Base-by-base conservation (phyloP, 2,888 invertebrate species). In the Matsumyia berberina region DNA sequence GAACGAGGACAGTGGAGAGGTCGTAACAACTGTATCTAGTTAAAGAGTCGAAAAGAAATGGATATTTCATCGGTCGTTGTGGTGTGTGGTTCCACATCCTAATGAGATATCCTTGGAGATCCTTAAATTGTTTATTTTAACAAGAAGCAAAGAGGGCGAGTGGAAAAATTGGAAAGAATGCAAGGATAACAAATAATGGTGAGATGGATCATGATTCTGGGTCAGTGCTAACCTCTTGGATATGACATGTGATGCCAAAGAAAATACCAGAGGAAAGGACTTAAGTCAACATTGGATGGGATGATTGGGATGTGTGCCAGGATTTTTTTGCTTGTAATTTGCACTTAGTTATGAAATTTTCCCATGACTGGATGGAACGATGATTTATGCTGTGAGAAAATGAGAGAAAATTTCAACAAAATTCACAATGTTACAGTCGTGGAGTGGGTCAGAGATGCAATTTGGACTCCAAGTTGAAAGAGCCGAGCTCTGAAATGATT, bases 61-160 rank as follows among this genome's bases (percentile, higher is more conserved):
- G 85, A 76, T 85, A 74, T 66, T 62, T 46, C 46, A 74, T 70
- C 74, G 78, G 53, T 44, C 17, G 44, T 55, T 44, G 51, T 58
- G 55, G 44, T 55, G 57, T 73, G 69, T n/a, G n/a, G n/a, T 62
- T 42, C 64, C 44, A 74, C 73, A 69, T 85, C 79, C 79, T 79
- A 85, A 85, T 79, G 78, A 69, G 83, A 74, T 85, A 73, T 85
- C 66, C 78, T 72, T 66, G 55, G 35, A 37, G 24, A 17, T 78
- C 57, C 29, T 72, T 35, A 37, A 67, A 67, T 53, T 77, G 66
- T 82, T 77, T 82, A 58, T 82, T 77, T 77, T 72, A 60, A 62
- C 66, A 55, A 74, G 55, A 51, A 70, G 24, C 39, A 33, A 44
- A 9, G 15, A 69, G n/a, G 8, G 8, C 9, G 29, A 1, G 1